Conservation (phyloP, 2,113 vertebrate species). For the Poecilia latipinna region DNA sequence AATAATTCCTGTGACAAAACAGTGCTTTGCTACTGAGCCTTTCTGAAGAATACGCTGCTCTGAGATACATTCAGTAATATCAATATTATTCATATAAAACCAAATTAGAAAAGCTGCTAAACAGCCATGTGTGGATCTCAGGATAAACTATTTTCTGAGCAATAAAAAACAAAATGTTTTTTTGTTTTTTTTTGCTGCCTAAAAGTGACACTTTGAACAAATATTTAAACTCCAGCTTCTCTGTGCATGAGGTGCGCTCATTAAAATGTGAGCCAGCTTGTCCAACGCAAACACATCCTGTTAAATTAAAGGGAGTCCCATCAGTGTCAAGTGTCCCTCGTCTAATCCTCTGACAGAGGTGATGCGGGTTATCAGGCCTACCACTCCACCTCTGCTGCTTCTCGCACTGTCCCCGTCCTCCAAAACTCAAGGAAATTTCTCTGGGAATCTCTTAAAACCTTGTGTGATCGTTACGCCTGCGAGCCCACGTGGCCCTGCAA, state of each 20-base stretch:
- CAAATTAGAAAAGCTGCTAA: too few species aligned
- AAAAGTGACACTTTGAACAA: neutral
- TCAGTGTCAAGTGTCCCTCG: slow-evolving; percentile 27
- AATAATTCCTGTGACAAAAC: too few species aligned
- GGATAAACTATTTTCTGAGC: neutral
- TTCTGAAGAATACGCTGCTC: neutral
- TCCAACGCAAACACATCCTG: slow-evolving; percentile 40
- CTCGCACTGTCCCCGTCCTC: slow-evolving; percentile 20
- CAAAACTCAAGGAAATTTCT: slow-evolving; percentile 9
- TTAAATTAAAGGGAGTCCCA: slow-evolving; percentile 47
- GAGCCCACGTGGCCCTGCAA: slow-evolving; percentile 18
- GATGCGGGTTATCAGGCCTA: slow-evolving; percentile 2
- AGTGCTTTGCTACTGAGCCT: too few species aligned
- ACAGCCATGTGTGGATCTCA: neutral
- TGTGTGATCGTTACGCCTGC: slow-evolving; percentile 24
- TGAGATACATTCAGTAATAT: neutral
- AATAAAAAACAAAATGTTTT: neutral
- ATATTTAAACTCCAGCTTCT: neutral
- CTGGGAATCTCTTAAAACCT: slow-evolving; percentile 16
- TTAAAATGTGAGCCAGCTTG: slow-evolving; percentile 53
- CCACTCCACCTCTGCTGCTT: slow-evolving; percentile 8
- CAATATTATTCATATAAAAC: too few species aligned
- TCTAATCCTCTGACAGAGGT: slow-evolving; percentile 26
- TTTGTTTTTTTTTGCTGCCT: neutral
- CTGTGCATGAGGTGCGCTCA: slow-evolving; percentile 33